Percentiles rank a stretch among this genome's conserved stretches.
Evolutionary conservation across 2,113 vertebrate genomes (phyloP).

Genomic region (Forbesichthys papilliferus): DNA sequence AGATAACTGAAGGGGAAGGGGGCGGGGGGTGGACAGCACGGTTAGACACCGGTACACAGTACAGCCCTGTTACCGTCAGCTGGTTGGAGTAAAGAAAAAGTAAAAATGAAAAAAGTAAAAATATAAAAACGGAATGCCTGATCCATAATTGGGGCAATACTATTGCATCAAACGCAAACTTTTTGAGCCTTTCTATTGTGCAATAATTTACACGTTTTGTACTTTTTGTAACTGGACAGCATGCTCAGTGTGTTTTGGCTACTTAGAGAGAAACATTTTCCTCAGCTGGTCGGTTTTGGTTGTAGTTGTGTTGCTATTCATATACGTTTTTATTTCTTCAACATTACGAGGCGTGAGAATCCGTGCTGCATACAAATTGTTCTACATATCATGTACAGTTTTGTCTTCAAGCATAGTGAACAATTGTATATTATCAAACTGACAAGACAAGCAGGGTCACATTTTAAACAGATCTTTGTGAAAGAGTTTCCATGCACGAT

Average conservation of each 20-base stretch:
- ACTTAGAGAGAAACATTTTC: slow-evolving; percentile 85
- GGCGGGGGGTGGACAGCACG: slow-evolving; percentile 66
- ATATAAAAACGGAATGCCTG: slow-evolving; percentile 90
- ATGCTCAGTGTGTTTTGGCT: slow-evolving; percentile 97
- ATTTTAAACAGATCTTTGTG: slow-evolving; percentile 76
- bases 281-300: slow-evolving; percentile 88
- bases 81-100: slow-evolving; percentile 36
- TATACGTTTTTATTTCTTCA: slow-evolving; percentile 77
- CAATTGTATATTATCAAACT: slow-evolving; percentile 83
- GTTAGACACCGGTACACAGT: slow-evolving; percentile 86
- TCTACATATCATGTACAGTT: slow-evolving; percentile 98
- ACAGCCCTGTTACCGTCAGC: slow-evolving; percentile 63
- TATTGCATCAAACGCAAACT: slow-evolving; percentile 90
- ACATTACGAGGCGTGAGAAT: slow-evolving; percentile 65
- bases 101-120: slow-evolving; percentile 75
- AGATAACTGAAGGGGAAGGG: slow-evolving; percentile 48
- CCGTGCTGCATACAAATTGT: slow-evolving; percentile 94
- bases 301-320: slow-evolving; percentile 89
- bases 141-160: slow-evolving; percentile 93
- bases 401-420: slow-evolving; percentile 85
- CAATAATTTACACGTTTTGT: slow-evolving; percentile 99
- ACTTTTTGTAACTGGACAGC: slow-evolving; percentile 94
- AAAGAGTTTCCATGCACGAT: slow-evolving; percentile 84
- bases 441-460: slow-evolving; percentile 84
- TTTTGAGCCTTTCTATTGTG: slow-evolving; percentile 99